Percentiles rank a stretch among this genome's conserved stretches.
Evolutionary conservation across 35 echinoderm and acorn worm genomes (phyloP).

Genomic region (Antedon bifida): DNA sequence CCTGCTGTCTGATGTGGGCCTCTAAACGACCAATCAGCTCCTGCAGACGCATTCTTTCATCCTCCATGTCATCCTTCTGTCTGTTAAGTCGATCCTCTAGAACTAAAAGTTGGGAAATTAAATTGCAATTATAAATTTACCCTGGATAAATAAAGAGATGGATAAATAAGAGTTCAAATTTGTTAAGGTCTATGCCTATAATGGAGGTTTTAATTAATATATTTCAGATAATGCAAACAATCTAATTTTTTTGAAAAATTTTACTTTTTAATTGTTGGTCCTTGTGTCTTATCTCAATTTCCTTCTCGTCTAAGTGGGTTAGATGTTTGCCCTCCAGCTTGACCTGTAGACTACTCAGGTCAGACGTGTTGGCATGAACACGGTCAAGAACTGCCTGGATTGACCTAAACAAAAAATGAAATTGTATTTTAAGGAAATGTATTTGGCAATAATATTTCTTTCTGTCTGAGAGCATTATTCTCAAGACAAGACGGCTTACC

Average conservation of each 20-base stretch:
- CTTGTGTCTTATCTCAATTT: slow-evolving; percentile 54
- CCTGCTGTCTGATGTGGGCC: slow-evolving; percentile 68
- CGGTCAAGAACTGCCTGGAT: slow-evolving; percentile 70
- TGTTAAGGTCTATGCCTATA: background rate
- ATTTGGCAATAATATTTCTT: background rate
- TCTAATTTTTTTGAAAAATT: too few species aligned
- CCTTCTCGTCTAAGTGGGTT: slow-evolving; percentile 45
- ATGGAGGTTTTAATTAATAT: background rate
- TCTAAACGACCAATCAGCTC: slow-evolving; percentile 64
- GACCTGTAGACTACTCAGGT: slow-evolving; percentile 45
- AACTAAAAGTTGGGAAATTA: slow-evolving; percentile 2
- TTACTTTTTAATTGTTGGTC: slow-evolving; percentile 76
- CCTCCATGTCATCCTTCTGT: slow-evolving; percentile 49
- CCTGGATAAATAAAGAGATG: background rate
- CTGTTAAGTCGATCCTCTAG: slow-evolving; percentile 44
- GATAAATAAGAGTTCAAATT: background rate
- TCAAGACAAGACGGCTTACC: too few species aligned
- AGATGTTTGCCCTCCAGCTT: slow-evolving; percentile 59
- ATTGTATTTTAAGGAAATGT: background rate
- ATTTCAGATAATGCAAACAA: background rate
- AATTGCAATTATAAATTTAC: background rate
- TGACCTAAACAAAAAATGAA: slow-evolving; percentile 18
- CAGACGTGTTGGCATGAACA: slow-evolving; percentile 30
- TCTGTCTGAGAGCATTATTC: background rate
- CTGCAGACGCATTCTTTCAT: slow-evolving; percentile 59